Base-by-base conservation (phyloP, 2,888 invertebrate genomes). In the Thyatira batis region DNA sequence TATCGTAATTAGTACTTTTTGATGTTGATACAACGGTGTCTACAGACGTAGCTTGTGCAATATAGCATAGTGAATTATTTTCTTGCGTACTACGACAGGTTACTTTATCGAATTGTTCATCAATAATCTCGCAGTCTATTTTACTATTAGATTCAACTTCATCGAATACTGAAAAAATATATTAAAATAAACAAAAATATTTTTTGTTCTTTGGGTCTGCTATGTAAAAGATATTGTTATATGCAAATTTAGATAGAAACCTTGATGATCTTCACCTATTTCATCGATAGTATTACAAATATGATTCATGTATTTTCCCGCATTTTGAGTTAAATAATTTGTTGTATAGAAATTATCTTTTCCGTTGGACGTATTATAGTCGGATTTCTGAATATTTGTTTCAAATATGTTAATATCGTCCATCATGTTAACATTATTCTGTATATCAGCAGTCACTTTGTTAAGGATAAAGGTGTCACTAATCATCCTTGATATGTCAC, bases 391-490 rank as follows among this genome's bases (percentile, higher is more conserved):
- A 2, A 39, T 39, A 8, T 17, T 39, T 39, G 39, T 5, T 17
- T 17, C 17, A 39, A 39, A 17, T 17, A 17, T 17, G 8, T 39
- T 17, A 5, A 17, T 39, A 8, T 39, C 17, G 17, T 39, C 39
- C 8, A 39, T 17, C 1, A 39, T 5, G 2, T 39, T 4, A 39
- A 39, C 5, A 17, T 39, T 17, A 17, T 11, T 39, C 17, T 48
- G 9, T n/a, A 56, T 13, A 20, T 61, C 57, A 25, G 64, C 48
- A 25, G 61, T 55, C 30, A 67, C 28, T 61, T 75, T 80, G 25
- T 54, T 67, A 13, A 74, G 23, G 49, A 85, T 65, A 13, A 70
- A 63, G 20, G 82, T 83, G 55, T 89, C 89, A 61, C 89, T 89
- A 49, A 78, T 61, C 20, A 80, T 76, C 63, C 66, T 84, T 39